Percentiles rank a stretch among this genome's conserved stretches.
phyloP scores from a whole-genome alignment of 2,113 vertebrate species.

The Spermophilus dauricus region DNA sequence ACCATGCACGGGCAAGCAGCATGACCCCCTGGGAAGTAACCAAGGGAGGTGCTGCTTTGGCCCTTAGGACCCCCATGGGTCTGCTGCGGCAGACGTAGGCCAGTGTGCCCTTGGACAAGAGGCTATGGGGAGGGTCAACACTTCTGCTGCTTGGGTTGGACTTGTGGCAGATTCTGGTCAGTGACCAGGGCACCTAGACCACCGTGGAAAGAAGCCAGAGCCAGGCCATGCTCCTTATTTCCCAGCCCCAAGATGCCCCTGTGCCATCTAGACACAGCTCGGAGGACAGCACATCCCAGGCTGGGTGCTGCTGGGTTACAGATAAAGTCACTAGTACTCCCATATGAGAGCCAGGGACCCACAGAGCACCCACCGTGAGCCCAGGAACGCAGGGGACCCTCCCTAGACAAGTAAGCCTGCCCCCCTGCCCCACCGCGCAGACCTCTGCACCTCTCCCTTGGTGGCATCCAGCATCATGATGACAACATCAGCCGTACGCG shows the following conservation, averaged over 20 bases:
- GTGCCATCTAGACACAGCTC: neutral
- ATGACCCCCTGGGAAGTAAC: neutral
- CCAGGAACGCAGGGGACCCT: neutral
- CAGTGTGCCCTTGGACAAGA: neutral
- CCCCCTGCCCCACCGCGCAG: neutral
- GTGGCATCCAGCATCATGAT: conserved; percentile 99
- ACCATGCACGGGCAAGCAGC: no score
- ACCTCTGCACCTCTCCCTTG: conserved; percentile 98
- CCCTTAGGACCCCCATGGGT: neutral
- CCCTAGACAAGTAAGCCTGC: neutral
- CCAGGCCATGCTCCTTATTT: neutral
- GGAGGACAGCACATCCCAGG: neutral
- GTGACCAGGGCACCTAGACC: neutral
- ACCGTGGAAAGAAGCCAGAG: neutral
- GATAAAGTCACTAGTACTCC: neutral
- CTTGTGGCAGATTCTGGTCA: neutral
- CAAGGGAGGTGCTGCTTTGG: neutral
- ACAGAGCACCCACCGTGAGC: neutral
- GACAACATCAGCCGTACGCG: conserved; percentile 97
- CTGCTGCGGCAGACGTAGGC: neutral
- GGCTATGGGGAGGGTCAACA: neutral
- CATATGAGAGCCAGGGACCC: neutral
- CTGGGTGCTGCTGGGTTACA: neutral
- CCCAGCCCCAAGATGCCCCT: neutral
- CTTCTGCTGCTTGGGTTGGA: neutral